These are phyloP conservation scores for Amblyornis subalaris DNA, from an alignment of 2,113 vertebrate species.

Conservation along the genomic window DNA sequence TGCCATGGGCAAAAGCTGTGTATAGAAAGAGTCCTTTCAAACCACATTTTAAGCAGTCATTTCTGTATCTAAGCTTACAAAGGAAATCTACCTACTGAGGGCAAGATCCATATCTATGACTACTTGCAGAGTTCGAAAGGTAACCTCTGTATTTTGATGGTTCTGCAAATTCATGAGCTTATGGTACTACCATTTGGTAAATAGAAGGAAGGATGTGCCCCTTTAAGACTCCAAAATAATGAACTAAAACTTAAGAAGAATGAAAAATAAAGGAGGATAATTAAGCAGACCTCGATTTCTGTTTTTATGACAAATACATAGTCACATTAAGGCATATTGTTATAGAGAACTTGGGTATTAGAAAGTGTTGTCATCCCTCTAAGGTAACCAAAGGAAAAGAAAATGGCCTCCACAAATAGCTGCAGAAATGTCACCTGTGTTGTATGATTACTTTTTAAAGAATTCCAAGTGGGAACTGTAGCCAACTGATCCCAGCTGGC, in stretches of 20 bases:
- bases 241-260: fast-evolving
- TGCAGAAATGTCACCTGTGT: background rate
- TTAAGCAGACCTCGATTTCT: background rate
- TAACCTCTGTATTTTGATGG: background rate
- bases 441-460: background rate
- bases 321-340: background rate
- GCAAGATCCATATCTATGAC: background rate
- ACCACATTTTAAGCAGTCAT: background rate
- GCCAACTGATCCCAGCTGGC: background rate
- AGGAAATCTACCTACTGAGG: background rate
- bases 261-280: background rate
- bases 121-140: background rate
- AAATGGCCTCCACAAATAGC: background rate
- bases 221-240: background rate
- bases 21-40: background rate
- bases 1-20: background rate
- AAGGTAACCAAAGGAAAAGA: background rate
- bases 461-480: background rate
- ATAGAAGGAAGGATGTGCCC: fast-evolving
- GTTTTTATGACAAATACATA: background rate
- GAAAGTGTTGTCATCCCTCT: background rate
- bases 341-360: background rate
- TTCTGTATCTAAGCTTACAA: background rate
- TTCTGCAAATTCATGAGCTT: background rate
- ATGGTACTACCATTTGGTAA: background rate